Base-by-base conservation (phyloP, 2,888 invertebrate species). In the Netelia virgata region DNA sequence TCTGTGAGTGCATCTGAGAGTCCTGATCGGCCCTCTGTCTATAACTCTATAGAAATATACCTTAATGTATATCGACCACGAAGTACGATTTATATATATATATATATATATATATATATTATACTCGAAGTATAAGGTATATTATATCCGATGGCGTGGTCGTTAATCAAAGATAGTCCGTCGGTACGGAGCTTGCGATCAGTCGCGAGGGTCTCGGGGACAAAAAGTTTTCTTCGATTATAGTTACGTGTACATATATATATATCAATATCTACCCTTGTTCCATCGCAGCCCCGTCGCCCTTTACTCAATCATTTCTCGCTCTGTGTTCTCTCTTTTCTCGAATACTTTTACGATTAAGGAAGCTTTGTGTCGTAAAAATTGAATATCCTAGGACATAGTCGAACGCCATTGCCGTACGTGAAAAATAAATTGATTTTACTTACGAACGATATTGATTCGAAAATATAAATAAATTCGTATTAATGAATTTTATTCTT, bases 1-100 rank as follows among this genome's bases (percentile, higher is more conserved):
- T 43, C 63, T 66, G 88, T 90, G 92, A 92, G 91, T 92, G 92
- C 89, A 90, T 90, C 90, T 91, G 92, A 92, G 91, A 90, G 91
- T 88, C 91, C 90, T 89, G 92, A 92, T 92, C 91, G 91, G 74
- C 57, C 77, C 78, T 82, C 84, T 84, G 84, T 82, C 84, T 82
- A 84, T 79, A 82, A 82, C 41, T 41, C 57, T 43, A 36, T 41
- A 14, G 53, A 63, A 36, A 61, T n/a, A 14, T 59, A 78, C 74
- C 70, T 79, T 64, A 70, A 78, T 82, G 57, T 18, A 18, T 36
- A 36, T 36, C 36, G 47, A 28, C 18, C 36, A 36, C 36, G 36
- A 36, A 36, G 36, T 36, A 36, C 36, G 36, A 14, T 47, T 14
- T 63, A 14, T 53, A 66, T 10, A 43, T 16, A 57, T 57, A 63